Base-by-base conservation (phyloP, 2,113 vertebrate genomes). In the Solea solea region DNA sequence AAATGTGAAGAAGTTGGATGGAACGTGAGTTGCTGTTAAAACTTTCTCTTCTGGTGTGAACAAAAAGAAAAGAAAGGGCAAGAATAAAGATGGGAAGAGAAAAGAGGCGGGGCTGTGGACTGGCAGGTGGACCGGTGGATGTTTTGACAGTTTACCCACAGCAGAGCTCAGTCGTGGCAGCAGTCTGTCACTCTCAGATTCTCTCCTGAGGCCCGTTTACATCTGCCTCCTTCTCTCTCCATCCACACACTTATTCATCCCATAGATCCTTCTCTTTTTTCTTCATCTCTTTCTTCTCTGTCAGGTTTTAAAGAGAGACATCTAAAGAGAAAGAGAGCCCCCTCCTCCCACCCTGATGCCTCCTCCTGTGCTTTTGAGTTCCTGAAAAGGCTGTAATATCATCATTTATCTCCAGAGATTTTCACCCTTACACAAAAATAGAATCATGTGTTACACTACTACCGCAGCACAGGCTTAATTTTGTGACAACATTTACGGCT, bases 71-170 rank as follows among this genome's bases (percentile, higher is more conserved):
- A 51, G 69, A 39, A 79, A 50, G 57, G 80, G 15, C 13, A 48
- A 50, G 75, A 74, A 71, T 58, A 65, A 76, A 84, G 9, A 72
- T 69, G 34, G 16, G 11, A 74, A 50, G 64, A 51, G 51, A 71
- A 67, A 66, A 54, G 56, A 57, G 76, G 68, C 34, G 69, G 16
- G 21, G 12, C 34, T 34, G 34, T 34, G 27, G 65, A 51, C 68
- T 80, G 61, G 68, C 84, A 89, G 82, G 82, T 85, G 84, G 80
- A 83, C 87, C 84, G 81, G 77, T 85, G 71, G 40, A 59, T 89
- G 74, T 85, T 84, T 83, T 88, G 84, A 86, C 82, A 83, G 71
- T 86, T 84, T 86, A 82, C 76, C 81, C 81, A 78, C 68, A 82
- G 81, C 73, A 75, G 81, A 64, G 79, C 73, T 66, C 51, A 68